Conservation (phyloP, 2,888 invertebrate genomes). For the Tinea trinotella region DNA sequence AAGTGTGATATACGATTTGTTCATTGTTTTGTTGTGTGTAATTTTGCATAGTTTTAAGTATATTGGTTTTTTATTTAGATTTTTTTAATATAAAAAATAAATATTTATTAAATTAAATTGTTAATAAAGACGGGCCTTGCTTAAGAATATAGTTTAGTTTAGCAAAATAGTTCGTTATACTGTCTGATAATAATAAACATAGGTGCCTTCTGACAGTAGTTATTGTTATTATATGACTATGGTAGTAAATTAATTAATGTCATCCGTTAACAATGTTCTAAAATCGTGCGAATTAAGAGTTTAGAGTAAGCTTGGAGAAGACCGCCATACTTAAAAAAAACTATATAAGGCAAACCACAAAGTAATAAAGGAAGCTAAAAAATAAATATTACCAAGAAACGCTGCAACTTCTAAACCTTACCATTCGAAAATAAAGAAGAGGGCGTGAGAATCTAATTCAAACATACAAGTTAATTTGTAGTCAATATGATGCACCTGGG, state of each 20-base stretch:
- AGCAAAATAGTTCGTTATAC: slow-evolving; percentile 33
- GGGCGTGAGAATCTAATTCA: too few species aligned
- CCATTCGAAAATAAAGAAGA: too few species aligned
- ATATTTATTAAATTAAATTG: slow-evolving; percentile 58
- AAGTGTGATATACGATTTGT: slow-evolving; percentile 70
- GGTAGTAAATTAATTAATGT: not conserved
- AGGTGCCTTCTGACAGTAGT: slow-evolving; percentile 53
- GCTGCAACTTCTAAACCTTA: too few species aligned
- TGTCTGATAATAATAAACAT: slow-evolving; percentile 58
- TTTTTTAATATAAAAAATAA: slow-evolving; percentile 35
- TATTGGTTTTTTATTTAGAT: slow-evolving; percentile 38
- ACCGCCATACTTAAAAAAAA: too few species aligned
- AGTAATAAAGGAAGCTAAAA: too few species aligned
- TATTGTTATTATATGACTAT: not conserved
- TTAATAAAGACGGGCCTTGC: slow-evolving; percentile 72
- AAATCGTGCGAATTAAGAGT: too few species aligned
- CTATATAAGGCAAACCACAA: too few species aligned
- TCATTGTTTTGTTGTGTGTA: slow-evolving; percentile 67
- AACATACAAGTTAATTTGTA: too few species aligned
- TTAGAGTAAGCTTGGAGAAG: too few species aligned
- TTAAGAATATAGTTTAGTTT: slow-evolving; percentile 64
- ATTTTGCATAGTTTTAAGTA: slow-evolving; percentile 53
- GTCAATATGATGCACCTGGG: too few species aligned
- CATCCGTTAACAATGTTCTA: slow-evolving; percentile 2
- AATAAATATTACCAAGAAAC: too few species aligned